phyloP scores from a whole-genome alignment of 2,113 vertebrate species.

The Sceloporus tristichus region DNA sequence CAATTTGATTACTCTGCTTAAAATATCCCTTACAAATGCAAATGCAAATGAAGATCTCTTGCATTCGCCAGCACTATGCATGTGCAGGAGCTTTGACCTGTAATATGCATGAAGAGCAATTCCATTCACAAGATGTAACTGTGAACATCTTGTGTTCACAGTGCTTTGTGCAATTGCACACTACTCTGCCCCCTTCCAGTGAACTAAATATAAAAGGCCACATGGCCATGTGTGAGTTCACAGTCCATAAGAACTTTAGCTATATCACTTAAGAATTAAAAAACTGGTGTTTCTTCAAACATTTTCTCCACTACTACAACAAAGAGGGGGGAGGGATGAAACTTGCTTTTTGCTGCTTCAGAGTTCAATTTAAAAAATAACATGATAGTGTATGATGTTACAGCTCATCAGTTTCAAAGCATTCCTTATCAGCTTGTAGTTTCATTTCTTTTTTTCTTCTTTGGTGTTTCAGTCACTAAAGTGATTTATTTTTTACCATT shows the following conservation, averaged over 20 bases:
- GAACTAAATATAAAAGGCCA: background rate
- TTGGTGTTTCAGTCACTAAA: background rate
- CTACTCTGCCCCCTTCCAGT: background rate
- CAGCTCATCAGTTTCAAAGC: background rate
- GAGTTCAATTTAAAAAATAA: slow-evolving; percentile 15
- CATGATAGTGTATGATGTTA: background rate
- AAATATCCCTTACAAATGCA: no score
- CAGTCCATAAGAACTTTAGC: background rate
- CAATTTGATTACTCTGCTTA: no score
- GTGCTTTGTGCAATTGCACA: background rate
- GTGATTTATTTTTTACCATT: background rate
- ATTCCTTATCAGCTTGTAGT: background rate
- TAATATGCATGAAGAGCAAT: no score
- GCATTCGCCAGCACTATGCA: no score
- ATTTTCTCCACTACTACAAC: background rate
- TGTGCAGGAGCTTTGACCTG: no score
- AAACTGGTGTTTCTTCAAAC: background rate
- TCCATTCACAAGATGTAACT: no score
- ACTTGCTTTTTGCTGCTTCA: slow-evolving; percentile 50
- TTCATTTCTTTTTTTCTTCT: background rate
- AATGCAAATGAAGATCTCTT: no score
- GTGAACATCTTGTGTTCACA: background rate
- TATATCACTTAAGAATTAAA: background rate
- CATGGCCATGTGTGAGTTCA: background rate
- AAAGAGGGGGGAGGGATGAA: background rate